These are phyloP conservation scores for Zaprionus camerounensis DNA, from an alignment of 1,140 invertebrate species.

Conservation along the genomic window DNA sequence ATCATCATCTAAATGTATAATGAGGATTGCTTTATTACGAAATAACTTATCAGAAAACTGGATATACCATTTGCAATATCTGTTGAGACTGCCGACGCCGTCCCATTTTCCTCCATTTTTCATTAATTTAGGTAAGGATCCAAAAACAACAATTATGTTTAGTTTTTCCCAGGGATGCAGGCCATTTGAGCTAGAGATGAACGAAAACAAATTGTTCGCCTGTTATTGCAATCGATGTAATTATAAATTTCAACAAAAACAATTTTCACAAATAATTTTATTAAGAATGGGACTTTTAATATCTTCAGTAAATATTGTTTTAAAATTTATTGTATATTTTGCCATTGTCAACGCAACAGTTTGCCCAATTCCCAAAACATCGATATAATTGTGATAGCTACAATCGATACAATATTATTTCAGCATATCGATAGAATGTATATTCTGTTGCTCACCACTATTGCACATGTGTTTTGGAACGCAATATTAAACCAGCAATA, in stretches of 20 bases:
- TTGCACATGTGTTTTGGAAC: slow-evolving; percentile 48
- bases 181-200: slow-evolving; percentile 10
- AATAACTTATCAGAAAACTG: background rate
- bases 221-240: background rate
- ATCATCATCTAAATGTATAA: slow-evolving; percentile 47
- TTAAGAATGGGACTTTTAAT: background rate
- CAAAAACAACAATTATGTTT: slow-evolving; percentile 49
- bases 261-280: background rate
- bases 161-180: slow-evolving; percentile 43
- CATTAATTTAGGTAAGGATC: slow-evolving; percentile 15
- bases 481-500: background rate
- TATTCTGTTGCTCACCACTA: slow-evolving; percentile 14
- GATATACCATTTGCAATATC: slow-evolving; percentile 35
- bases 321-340: background rate
- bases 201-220: background rate
- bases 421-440: background rate
- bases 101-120: slow-evolving; percentile 52
- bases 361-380: background rate
- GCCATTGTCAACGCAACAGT: no score
- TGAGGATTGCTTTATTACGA: background rate
- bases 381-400: background rate
- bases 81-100: slow-evolving; percentile 15
- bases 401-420: background rate
- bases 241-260: background rate
- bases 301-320: background rate